Conservation (phyloP, 2,797 vertebrate species). For the Poeciliopsis paucimaculata region DNA sequence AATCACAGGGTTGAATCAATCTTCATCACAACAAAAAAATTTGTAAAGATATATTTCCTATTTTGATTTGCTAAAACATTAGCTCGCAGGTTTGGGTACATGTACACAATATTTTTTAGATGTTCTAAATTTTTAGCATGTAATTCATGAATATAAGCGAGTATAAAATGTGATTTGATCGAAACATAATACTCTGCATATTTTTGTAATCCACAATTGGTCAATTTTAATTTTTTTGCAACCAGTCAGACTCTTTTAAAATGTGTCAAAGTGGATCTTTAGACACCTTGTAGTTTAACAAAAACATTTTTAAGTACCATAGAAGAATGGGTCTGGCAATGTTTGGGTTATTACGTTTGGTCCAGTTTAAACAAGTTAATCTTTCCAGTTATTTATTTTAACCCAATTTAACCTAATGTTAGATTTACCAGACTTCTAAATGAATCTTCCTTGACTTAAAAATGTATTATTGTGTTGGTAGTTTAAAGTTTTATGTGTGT, state of each 20-base stretch:
- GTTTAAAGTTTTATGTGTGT: neutral
- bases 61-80: neutral
- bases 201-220: neutral
- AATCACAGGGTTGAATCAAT: neutral
- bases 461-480: neutral
- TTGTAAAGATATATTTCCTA: neutral
- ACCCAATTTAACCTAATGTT: neutral
- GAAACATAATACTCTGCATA: neutral
- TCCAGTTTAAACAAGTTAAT: neutral
- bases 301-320: neutral
- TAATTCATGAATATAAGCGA: neutral
- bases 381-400: neutral
- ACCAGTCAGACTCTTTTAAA: neutral
- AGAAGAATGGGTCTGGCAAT: neutral
- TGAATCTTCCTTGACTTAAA: neutral
- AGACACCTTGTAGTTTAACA: neutral
- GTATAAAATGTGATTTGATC: neutral
- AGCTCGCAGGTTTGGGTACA: neutral
- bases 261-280: neutral
- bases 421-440: neutral
- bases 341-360: neutral
- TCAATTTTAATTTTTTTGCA: neutral
- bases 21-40: neutral
- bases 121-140: neutral
- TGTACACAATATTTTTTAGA: neutral